Evolutionary conservation across 2,113 vertebrate genomes (phyloP), one percentile per base, ranked within the genome.

Genomic region (Oxygymnocypris stewartii): DNA sequence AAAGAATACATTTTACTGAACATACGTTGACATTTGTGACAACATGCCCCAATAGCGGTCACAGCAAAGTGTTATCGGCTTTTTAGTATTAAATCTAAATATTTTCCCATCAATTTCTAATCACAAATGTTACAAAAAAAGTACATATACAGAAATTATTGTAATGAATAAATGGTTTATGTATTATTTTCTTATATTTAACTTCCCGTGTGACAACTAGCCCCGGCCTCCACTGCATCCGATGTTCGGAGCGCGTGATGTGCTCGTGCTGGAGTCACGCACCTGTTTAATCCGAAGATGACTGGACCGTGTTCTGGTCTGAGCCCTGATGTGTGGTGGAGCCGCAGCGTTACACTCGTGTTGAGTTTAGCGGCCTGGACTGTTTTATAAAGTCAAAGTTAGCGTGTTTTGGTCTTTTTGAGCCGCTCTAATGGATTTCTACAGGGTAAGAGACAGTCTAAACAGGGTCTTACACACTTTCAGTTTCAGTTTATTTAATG

Each of bases 201-300:
- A 16, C 65, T 35, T 67, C 65, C 31, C 67, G 35, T 40, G 69
- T 23, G 69, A 73, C 69, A 73, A 73, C 69, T 73, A 73, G 69
- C 69, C 16, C 69, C 67, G 16, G 14, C 2, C 6, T 14, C 7
- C 16, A 25, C 71, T 40, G 31, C 13, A 13, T 42, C 4, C 3
- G 7, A 6, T 1, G 76, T 6, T 18, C 49, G 8, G 35, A 42
- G 54, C 78, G 59, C 59, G 77, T 63, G 35, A 18, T 59, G 5
- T n/a, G 77, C 77, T 61, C 37, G 37, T 42, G 78, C 35, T 44
- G 79, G 40, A 12, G n/a, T 65, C 79, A 28, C 20, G 59, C 79
- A 65, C 23, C n/a, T 82, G 59, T 20, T 65, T 28, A 28, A 80
- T 25, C 16, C 35, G n/a, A 16, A 5, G 49, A 76, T 49, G 23